Conservation (phyloP, 2,888 invertebrate genomes). For the Diarsia dahlii region DNA sequence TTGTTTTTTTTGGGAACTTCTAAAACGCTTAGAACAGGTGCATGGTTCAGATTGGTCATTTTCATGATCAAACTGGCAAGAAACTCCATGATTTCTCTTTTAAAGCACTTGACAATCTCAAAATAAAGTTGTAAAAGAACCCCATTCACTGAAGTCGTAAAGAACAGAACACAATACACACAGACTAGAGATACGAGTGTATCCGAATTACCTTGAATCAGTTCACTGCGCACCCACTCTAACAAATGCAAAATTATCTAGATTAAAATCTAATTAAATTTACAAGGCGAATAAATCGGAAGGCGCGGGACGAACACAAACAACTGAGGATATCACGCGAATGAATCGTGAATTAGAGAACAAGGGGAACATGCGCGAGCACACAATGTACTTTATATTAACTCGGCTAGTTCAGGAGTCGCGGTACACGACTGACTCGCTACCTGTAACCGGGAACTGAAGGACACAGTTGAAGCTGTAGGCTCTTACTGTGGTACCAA, state of each 20-base stretch:
- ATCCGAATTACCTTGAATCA: neutral
- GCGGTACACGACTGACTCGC: neutral
- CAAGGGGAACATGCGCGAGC: conserved; percentile 12
- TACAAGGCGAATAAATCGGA: conserved; percentile 45
- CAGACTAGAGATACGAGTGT: conserved; percentile 9
- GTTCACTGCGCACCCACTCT: conserved; percentile 4
- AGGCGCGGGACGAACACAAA: conserved; percentile 31
- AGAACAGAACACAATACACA: conserved; percentile 30
- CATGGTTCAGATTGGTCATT: too few relatives aligned
- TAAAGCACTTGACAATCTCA: neutral
- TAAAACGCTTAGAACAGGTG: too few relatives aligned
- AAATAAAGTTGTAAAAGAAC: conserved; percentile 6
- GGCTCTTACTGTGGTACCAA: neutral
- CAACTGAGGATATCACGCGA: conserved; percentile 31
- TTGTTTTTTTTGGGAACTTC: too few relatives aligned
- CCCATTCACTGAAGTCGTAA: conserved; percentile 19
- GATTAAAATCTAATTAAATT: conserved; percentile 58
- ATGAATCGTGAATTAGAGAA: conserved; percentile 28
- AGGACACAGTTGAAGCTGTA: neutral
- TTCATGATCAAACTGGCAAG: too few relatives aligned
- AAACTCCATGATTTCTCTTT: neutral
- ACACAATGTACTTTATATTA: neutral
- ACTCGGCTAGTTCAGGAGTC: neutral
- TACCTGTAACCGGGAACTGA: too few relatives aligned
- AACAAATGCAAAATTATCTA: conserved; percentile 42